Evolutionary conservation across 1,140 invertebrate species (phyloP), one percentile per base, ranked within the genome.

Genomic region (Hyposmocoma kahamanoa): DNA sequence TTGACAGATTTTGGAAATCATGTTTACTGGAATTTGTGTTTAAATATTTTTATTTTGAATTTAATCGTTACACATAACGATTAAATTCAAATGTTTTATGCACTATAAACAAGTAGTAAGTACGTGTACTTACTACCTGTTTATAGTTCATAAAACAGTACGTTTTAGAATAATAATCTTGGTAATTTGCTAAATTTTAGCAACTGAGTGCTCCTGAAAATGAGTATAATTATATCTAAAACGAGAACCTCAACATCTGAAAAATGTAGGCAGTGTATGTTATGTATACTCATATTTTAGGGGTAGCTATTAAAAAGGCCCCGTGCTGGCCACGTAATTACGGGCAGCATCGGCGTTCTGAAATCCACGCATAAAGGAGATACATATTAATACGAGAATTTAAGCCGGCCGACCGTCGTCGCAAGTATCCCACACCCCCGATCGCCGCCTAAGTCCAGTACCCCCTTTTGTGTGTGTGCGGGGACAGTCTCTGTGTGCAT

Each of bases 311-410:
- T 62, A 61, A 64, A 67, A 67, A 53, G 56, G 45, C 53, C 55
- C 32, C 43, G 43, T 48, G 49, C 50, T 48, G 51, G 46, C 56
- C 47, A 53, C 57, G 59, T 60, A 67, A 65, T 67, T 64, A 62
- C 53, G 43, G 43, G 42, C 47, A 51, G 44, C 56, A 56, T 58
- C 53, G 56, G 47, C 39, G 62, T 57, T 43, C 44, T 22, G n/a
- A 74, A 72, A 75, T 73, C 66, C 66, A 67, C 53, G 70, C 62
- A 59, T 67, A 67, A 62, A 65, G 73, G 62, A 77, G 77, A 77
- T 78, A 79, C 73, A 78, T 80, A 81, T 78, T 81, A 80, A 84
- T 81, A 80, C 67, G 74, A 66, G 71, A 77, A 79, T 84, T 77
- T 80, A 73, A 79, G 71, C 73, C 67, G 66, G 65, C 62, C 53